Percentiles rank a stretch among this genome's conserved stretches.
Conservation (phyloP, 2,888 invertebrate species). For the Phragmatobia fuliginosa region DNA sequence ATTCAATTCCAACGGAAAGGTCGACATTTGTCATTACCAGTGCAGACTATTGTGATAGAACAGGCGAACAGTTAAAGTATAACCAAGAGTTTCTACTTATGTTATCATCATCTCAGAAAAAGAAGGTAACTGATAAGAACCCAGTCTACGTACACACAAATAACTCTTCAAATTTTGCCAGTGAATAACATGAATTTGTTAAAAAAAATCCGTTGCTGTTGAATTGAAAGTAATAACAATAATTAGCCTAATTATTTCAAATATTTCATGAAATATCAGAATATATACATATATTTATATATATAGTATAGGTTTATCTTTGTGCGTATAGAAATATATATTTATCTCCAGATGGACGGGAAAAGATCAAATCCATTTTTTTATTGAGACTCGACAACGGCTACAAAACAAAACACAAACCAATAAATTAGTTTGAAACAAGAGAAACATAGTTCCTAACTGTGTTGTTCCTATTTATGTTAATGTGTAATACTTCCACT, state of each 20-base stretch:
- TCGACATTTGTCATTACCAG: constrained; percentile 75
- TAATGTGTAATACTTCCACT: not conserved
- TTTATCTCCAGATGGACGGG: not conserved
- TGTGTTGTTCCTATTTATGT: not conserved
- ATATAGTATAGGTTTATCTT: not conserved
- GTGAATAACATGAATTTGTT: not conserved
- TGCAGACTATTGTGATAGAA: constrained; percentile 77
- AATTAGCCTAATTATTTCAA: not conserved
- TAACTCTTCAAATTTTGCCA: not conserved
- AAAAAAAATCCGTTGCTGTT: not conserved
- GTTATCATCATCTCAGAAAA: constrained; percentile 68
- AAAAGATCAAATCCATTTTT: not conserved
- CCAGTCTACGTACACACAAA: not conserved
- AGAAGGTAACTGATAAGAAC: constrained; percentile 60
- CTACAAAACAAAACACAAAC: not conserved
- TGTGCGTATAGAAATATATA: not conserved
- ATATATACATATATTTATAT: no score
- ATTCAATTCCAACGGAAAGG: constrained; percentile 60
- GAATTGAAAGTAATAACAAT: not conserved
- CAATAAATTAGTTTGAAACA: not conserved
- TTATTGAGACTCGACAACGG: not conserved
- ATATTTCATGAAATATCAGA: no score
- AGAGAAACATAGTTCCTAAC: not conserved
- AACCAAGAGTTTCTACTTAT: constrained; percentile 79
- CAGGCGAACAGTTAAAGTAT: constrained; percentile 73